Evolutionary conservation across 2,113 vertebrate species (phyloP), one percentile per base, ranked within the genome.

Genomic region (Channa argus): DNA sequence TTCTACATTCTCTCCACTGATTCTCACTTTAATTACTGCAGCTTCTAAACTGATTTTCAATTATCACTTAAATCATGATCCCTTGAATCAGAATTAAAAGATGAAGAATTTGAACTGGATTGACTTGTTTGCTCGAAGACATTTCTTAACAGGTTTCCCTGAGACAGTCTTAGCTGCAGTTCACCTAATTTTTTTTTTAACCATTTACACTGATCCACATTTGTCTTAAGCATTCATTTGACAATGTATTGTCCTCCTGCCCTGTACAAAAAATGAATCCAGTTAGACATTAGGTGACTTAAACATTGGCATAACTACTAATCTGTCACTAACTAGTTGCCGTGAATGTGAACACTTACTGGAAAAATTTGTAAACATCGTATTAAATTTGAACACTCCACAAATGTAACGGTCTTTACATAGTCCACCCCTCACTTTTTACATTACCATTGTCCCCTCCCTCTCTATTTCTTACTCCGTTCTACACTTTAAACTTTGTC

Each of bases 41-140:
- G 13, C 37, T 37, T 36, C 12, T 52, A 6, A 14, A 44, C 47
- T 62, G 33, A 8, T 41, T 47, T 34, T 36, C 3, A 64, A 33
- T 53, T 4, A 56, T 47, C 3, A 8, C 47, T 41, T 15, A 24
- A 24, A 51, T 24, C 50, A 37, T 47, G 33, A 59, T 51, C 15
- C 43, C 5, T n/a, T 45, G 5, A 33, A 39, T 60, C 15, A 49
- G 33, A 46, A 60, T 56, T 62, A 53, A 79, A 37, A 58, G 6
- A 61, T 45, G 0, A 63, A 41, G 2, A 5, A 2, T 8, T 4
- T 0, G 37, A 66, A 64, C 79, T 86, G 83, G 83, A 83, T 85
- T 89, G 24, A 47, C 5, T 65, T 11, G 66, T 67, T 72, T 74
- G 52, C 58, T 76, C 76, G 79, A 83, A 24, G 81, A 43, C 56